Percentiles rank a stretch among this genome's conserved stretches.
These are phyloP conservation scores for Nannoperca australis DNA, from an alignment of 2,797 vertebrate species.

Conservation along the genomic window DNA sequence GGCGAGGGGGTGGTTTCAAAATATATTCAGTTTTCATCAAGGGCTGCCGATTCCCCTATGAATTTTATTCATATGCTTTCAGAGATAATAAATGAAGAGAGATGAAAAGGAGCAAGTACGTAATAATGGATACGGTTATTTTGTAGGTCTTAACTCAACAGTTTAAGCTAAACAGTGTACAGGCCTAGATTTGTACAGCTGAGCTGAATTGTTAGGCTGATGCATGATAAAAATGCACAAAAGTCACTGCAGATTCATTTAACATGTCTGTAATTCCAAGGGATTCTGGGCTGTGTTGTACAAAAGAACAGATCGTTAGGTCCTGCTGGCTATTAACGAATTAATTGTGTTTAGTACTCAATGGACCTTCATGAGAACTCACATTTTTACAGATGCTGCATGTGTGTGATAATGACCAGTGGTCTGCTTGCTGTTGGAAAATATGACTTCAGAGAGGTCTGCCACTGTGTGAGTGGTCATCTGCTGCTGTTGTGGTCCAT, in stretches of 20 bases:
- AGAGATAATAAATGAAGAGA: background rate
- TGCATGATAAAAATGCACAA: background rate
- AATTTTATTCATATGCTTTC: constrained; percentile 22
- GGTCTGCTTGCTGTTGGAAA: constrained; percentile 82
- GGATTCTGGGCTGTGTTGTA: constrained; percentile 39
- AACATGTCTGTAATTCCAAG: constrained; percentile 28
- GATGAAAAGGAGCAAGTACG: background rate
- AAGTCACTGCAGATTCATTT: constrained; percentile 31
- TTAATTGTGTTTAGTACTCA: constrained; percentile 74
- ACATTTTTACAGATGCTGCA: constrained; percentile 79
- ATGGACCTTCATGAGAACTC: constrained; percentile 81
- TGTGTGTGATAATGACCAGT: constrained; percentile 76
- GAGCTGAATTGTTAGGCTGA: background rate
- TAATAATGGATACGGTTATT: background rate
- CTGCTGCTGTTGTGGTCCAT: constrained; percentile 58
- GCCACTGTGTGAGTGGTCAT: constrained; percentile 63
- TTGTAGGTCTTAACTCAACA: background rate
- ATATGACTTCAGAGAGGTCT: constrained; percentile 82
- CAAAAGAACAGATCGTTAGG: constrained; percentile 58
- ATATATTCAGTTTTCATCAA: constrained; percentile 34
- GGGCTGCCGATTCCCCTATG: background rate
- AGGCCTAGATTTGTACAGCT: background rate
- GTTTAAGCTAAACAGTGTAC: background rate
- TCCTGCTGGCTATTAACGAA: constrained; percentile 54
- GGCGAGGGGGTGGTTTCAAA: constrained; percentile 6